phyloP scores from a whole-genome alignment of 2,888 invertebrate species.

The Yponomeuta cagnagella region DNA sequence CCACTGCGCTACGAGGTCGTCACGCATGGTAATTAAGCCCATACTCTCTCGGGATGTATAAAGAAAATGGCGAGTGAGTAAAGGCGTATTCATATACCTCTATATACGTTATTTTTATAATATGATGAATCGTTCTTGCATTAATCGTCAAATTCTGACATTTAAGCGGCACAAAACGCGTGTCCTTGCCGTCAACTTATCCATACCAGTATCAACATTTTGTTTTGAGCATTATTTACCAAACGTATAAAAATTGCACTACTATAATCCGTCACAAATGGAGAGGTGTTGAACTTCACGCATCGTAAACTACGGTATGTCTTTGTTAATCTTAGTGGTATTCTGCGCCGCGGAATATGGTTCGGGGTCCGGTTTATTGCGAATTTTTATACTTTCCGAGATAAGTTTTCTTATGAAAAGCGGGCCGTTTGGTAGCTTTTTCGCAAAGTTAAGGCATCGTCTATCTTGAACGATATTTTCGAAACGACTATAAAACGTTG shows the following conservation, averaged over 20 bases:
- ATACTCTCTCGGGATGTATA: too few relatives aligned
- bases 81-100: too few relatives aligned
- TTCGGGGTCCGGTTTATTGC: neutral
- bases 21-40: too few relatives aligned
- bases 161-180: too few relatives aligned
- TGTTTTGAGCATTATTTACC: too few relatives aligned
- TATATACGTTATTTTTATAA: too few relatives aligned
- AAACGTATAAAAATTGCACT: neutral
- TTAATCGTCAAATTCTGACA: too few relatives aligned
- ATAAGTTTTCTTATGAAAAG: neutral
- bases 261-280: constrained; percentile 27
- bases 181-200: too few relatives aligned
- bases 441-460: neutral
- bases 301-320: constrained; percentile 34
- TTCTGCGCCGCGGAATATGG: neutral
- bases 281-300: constrained; percentile 38
- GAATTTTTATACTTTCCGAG: neutral
- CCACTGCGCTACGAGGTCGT: too few relatives aligned
- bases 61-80: too few relatives aligned
- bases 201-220: too few relatives aligned
- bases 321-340: neutral
- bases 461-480: neutral
- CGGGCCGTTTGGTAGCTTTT: neutral
- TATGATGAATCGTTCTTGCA: too few relatives aligned
- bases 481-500: neutral